phyloP scores from a whole-genome alignment of 2,888 invertebrate genomes.

The Melitaea athalia region DNA sequence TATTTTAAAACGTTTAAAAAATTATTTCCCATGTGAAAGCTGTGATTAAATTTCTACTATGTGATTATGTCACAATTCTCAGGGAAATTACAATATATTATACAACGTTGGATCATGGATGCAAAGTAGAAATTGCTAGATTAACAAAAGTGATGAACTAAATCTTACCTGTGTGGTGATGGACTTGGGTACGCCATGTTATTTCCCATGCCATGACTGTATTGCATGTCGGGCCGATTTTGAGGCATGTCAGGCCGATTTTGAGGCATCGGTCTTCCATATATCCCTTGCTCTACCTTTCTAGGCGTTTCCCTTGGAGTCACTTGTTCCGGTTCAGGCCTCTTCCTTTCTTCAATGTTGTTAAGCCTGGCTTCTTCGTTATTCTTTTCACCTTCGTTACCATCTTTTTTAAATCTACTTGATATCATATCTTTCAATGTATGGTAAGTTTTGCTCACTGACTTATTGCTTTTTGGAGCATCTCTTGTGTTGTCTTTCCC shows the following conservation, averaged over 20 bases:
- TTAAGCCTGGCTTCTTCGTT: constrained; percentile 81
- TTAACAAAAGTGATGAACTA: neutral
- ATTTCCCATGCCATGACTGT: constrained; percentile 65
- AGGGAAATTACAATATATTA: constrained; percentile 18
- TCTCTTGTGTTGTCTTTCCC: constrained; percentile 82
- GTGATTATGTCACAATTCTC: constrained; percentile 19
- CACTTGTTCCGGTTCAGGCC: constrained; percentile 69
- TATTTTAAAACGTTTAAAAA: neutral
- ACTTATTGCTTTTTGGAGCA: constrained; percentile 82
- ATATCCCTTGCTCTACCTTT: constrained; percentile 83
- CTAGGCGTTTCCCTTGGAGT: constrained; percentile 73
- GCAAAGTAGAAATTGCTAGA: constrained; percentile 6
- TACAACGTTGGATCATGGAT: constrained; percentile 6
- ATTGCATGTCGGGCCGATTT: constrained; percentile 75
- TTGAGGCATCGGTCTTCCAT: constrained; percentile 83
- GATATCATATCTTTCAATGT: constrained; percentile 92
- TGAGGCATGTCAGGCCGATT: constrained; percentile 77
- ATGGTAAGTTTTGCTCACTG: constrained; percentile 90
- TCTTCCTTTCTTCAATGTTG: constrained; percentile 83
- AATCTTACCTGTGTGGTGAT: constrained; percentile 70
- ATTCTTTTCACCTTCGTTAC: constrained; percentile 78
- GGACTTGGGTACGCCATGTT: constrained; percentile 75
- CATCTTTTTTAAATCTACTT: constrained; percentile 87
- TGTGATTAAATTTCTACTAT: constrained; percentile 16
- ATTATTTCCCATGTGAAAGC: constrained; percentile 13